phyloP scores from a whole-genome alignment of 2,888 invertebrate species.

The Andrena trimmerana region DNA sequence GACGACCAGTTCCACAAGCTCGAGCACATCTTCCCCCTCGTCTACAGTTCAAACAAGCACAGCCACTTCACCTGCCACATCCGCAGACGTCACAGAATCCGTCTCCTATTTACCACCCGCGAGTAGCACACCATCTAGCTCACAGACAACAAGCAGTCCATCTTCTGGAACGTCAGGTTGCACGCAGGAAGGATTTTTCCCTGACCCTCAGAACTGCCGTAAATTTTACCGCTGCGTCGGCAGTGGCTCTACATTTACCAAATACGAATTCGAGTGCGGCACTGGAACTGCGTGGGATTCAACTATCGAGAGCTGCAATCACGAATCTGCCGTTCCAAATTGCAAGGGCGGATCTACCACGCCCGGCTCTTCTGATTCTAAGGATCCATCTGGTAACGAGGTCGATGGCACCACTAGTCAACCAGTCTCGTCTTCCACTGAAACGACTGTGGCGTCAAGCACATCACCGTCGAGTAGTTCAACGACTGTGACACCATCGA shows the following conservation, averaged over 20 bases:
- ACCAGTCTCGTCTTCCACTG: background rate
- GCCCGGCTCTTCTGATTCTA: slow-evolving; percentile 27
- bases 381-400: slow-evolving; percentile 54
- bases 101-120: slow-evolving; percentile 36
- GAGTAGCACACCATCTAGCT: background rate
- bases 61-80: background rate
- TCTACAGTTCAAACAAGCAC: slow-evolving; percentile 2
- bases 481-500: background rate
- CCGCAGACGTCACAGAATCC: slow-evolving; percentile 34
- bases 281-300: slow-evolving; percentile 90
- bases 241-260: slow-evolving; percentile 85
- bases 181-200: slow-evolving; percentile 89
- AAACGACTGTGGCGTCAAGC: background rate
- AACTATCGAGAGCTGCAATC: slow-evolving; percentile 88
- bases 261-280: slow-evolving; percentile 88
- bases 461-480: background rate
- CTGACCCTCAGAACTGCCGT: slow-evolving; percentile 89
- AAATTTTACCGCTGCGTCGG: slow-evolving; percentile 92
- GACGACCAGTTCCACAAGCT: background rate
- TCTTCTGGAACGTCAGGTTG: slow-evolving; percentile 82
- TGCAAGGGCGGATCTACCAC: slow-evolving; percentile 66
- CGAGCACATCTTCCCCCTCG: background rate
- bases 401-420: slow-evolving; percentile 16
- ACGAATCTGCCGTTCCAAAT: slow-evolving; percentile 86
- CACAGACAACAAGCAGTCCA: background rate